Evolutionary conservation across 2,113 vertebrate genomes (phyloP), one percentile per base, ranked within the genome.

Genomic region (Eonycteris spelaea): DNA sequence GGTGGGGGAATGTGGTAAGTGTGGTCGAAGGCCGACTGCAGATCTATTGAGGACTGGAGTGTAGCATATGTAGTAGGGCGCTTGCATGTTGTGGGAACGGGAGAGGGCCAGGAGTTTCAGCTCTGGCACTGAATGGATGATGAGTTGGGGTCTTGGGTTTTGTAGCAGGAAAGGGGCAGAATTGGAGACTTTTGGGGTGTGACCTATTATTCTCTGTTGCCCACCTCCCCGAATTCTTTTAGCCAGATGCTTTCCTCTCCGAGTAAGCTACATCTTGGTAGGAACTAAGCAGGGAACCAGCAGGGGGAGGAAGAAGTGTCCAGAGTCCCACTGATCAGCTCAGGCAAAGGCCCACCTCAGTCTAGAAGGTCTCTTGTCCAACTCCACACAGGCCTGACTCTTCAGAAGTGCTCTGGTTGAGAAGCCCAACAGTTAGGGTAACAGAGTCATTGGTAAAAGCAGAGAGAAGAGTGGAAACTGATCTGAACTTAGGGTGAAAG

Each of bases 31-130:
- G 88, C 80, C 7, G 0, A 12, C 75, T 6, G 21, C n/a, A 75
- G 84, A 65, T 79, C 74, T 45, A 0, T 19, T 8, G 71, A 95
- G 73, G 91, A 84, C 90, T 94, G 51, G 67, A 90, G 43, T 94
- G 55, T 95, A 96, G 95, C 91, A 6, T 45, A 93, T 28, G 1
- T 86, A 91, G 78, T 95, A 95, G 82, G 93, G 21, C 85, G 91
- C 94, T 85, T 51, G 91, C 97, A 95, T 96, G 94, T 88, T 78
- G 83, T 94, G 87, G 95, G 90, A 70, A 70, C 7, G 59, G 79
- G 96, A 73, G 57, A 96, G 84, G 73, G 85, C 77, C 74, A 18
- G 43, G 84, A 35, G 83, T 73, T 67, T 74, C 33, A 73, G 89
- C 90, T 91, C 67, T 12, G 15, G 91, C 55, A 67, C 61, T 18